A percentile compares a stretch with the other conserved stretches of the same genome.
Conservation (phyloP, 2,113 vertebrate genomes). For the Siniperca chuatsi region DNA sequence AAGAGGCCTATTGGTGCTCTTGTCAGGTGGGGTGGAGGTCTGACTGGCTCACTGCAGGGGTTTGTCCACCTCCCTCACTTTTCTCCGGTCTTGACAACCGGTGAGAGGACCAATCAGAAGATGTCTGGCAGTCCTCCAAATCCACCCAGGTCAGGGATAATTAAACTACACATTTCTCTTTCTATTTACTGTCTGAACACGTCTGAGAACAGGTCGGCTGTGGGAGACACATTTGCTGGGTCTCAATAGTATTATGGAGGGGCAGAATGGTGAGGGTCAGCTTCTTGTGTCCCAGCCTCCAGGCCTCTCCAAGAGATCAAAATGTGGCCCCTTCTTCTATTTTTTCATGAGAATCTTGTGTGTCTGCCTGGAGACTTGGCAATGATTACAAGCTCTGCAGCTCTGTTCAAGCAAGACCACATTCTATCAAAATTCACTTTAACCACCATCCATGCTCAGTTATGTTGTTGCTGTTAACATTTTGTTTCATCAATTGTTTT, state of each 20-base stretch:
- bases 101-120: conserved; percentile 82
- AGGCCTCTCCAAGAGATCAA: conserved; percentile 45
- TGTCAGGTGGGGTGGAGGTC: conserved; percentile 63
- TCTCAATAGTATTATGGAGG: conserved; percentile 73
- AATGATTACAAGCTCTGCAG: conserved; percentile 50
- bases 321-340: conserved; percentile 15
- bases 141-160: conserved; percentile 81
- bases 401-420: conserved; percentile 18
- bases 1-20: conserved; percentile 70
- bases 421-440: conserved; percentile 24
- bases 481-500: conserved; percentile 24
- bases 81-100: conserved; percentile 79
- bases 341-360: conserved; percentile 17
- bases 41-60: conserved; percentile 69
- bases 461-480: background rate
- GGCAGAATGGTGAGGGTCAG: conserved; percentile 59
- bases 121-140: conserved; percentile 80
- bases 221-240: conserved; percentile 59
- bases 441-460: conserved; percentile 8
- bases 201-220: conserved; percentile 77
- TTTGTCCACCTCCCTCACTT: conserved; percentile 81
- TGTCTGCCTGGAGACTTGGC: conserved; percentile 35
- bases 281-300: conserved; percentile 38
- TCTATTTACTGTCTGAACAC: conserved; percentile 65
- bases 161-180: conserved; percentile 79